phyloP scores from a whole-genome alignment of 2,888 invertebrate species.

The Pilophorus perplexus region DNA sequence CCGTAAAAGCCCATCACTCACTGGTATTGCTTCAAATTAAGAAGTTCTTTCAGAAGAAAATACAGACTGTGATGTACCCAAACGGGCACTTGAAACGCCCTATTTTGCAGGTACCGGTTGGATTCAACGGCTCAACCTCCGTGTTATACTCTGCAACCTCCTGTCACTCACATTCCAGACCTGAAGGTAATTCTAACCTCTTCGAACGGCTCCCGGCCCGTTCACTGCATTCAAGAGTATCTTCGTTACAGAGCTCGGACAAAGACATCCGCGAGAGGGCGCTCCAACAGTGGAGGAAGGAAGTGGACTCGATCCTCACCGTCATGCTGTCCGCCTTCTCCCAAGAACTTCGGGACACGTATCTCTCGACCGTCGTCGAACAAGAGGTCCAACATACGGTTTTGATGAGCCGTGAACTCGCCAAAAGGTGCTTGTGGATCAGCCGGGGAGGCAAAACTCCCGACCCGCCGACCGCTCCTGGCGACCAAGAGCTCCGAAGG shows the following conservation, averaged over 20 bases:
- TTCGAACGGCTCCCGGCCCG: no score
- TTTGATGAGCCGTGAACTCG: constrained; percentile 70
- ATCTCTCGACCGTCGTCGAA: constrained; percentile 76
- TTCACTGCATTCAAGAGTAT: not conserved
- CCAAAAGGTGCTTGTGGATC: constrained; percentile 77
- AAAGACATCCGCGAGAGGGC: constrained; percentile 55
- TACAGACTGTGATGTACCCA: no score
- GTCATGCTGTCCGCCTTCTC: constrained; percentile 70
- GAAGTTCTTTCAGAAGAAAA: no score
- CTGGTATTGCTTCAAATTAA: no score
- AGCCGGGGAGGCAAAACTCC: constrained; percentile 55
- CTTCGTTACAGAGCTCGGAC: constrained; percentile 28
- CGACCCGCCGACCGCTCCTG: constrained; percentile 52
- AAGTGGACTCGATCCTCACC: constrained; percentile 63
- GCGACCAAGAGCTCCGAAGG: constrained; percentile 65
- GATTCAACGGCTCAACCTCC: constrained; percentile 70
- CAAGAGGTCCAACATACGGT: constrained; percentile 79
- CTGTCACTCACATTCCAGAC: constrained; percentile 58
- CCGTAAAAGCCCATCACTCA: no score
- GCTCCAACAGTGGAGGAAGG: constrained; percentile 58
- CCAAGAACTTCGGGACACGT: constrained; percentile 74
- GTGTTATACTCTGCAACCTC: constrained; percentile 69
- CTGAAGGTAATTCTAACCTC: constrained; percentile 53
- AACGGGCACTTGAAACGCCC: not conserved
- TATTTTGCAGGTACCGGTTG: constrained; percentile 56